These are phyloP conservation scores for Acronicta alni DNA, from an alignment of 2,888 invertebrate genomes.

Conservation along the genomic window DNA sequence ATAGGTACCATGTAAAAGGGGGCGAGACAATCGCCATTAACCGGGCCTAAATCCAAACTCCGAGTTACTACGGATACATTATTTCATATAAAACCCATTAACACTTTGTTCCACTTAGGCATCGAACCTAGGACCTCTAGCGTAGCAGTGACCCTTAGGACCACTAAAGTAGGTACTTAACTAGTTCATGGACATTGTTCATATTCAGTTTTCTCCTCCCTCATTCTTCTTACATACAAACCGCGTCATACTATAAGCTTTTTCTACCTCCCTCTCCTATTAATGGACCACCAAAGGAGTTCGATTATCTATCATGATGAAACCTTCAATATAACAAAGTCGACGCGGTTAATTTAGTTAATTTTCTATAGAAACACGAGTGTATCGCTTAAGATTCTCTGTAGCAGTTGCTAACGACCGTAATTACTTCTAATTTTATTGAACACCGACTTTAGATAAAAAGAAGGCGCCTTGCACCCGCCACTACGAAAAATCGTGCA, in stretches of 20 bases:
- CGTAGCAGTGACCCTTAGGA: too few species aligned
- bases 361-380: conserved; percentile 44
- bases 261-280: conserved; percentile 13
- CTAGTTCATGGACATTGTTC: too few species aligned
- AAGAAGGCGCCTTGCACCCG: conserved; percentile 59
- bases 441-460: conserved; percentile 59
- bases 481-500: conserved; percentile 33
- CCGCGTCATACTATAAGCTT: neutral
- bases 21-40: too few species aligned
- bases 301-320: conserved; percentile 30
- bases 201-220: too few species aligned
- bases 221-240: neutral
- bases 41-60: too few species aligned
- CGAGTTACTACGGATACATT: too few species aligned
- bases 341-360: conserved; percentile 26
- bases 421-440: conserved; percentile 69
- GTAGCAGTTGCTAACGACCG: conserved; percentile 56
- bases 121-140: too few species aligned
- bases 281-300: conserved; percentile 35
- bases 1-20: too few species aligned
- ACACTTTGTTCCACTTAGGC: too few species aligned
- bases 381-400: conserved; percentile 41
- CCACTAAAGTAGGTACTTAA: too few species aligned
- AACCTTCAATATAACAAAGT: conserved; percentile 30
- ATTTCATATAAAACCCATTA: too few species aligned